phyloP scores from a whole-genome alignment of 2,113 vertebrate genomes.

The Tetraodon nigroviridis region DNA sequence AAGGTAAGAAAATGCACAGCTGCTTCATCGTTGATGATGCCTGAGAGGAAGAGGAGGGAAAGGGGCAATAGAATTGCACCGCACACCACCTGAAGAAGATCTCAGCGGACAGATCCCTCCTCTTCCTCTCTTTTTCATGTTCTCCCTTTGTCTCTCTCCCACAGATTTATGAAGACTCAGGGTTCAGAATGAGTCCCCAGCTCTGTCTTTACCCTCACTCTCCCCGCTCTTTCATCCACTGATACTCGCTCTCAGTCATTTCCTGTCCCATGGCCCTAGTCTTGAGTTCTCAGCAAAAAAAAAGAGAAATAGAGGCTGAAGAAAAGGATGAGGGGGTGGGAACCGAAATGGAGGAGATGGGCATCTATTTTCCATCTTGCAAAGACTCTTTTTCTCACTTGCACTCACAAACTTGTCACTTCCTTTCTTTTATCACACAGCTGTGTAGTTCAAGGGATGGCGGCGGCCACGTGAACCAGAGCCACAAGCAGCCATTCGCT shows the following conservation, averaged over 20 bases:
- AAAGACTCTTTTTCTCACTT: slow-evolving; percentile 14
- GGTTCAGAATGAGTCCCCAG: slow-evolving; percentile 56
- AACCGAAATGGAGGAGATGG: slow-evolving; percentile 9
- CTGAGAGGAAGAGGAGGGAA: slow-evolving; percentile 4
- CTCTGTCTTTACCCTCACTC: slow-evolving; percentile 39
- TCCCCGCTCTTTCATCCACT: slow-evolving; percentile 42
- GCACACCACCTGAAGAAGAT: slow-evolving; percentile 52
- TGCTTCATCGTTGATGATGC: slow-evolving; percentile 1
- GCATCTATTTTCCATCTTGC: slow-evolving; percentile 25
- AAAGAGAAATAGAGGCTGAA: slow-evolving; percentile 18
- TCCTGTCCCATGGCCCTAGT: slow-evolving; percentile 27
- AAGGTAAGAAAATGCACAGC: slow-evolving; percentile 6
- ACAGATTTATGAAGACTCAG: slow-evolving; percentile 68
- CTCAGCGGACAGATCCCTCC: slow-evolving; percentile 39
- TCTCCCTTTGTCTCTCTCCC: slow-evolving; percentile 54
- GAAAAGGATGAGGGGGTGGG: slow-evolving; percentile 18
- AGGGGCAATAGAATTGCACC: slow-evolving; percentile 33
- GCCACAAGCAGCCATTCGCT: too few species aligned
- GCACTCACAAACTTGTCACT: slow-evolving; percentile 10
- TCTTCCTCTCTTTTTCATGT: slow-evolving; percentile 14
- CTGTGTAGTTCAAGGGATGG: slow-evolving; percentile 14
- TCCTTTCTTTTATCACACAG: slow-evolving; percentile 1
- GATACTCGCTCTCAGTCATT: slow-evolving; percentile 30
- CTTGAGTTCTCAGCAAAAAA: slow-evolving; percentile 23
- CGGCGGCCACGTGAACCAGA: too few species aligned